A percentile compares a stretch with the other conserved stretches of the same genome.
phyloP scores from a whole-genome alignment of 2,888 invertebrate genomes.

The Thysanoteuthis rhombus region DNA sequence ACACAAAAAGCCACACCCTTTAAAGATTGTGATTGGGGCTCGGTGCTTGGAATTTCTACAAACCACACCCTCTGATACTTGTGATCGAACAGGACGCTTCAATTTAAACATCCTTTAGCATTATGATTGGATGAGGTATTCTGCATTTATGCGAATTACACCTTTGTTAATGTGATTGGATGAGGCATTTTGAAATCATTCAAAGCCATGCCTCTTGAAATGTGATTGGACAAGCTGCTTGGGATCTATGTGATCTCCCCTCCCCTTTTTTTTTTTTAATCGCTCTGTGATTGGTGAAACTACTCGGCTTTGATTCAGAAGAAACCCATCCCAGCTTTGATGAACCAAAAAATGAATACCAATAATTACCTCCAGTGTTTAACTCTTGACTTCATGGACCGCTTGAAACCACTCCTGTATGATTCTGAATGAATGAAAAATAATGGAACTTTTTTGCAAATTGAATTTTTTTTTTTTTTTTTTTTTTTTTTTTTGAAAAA shows the following conservation, averaged over 20 bases:
- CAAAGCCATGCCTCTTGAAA: not conserved
- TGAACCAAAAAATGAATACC: not conserved
- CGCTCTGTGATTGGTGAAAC: not conserved
- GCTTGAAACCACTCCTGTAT: no score
- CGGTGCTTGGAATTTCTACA: not conserved
- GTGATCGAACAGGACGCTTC: not conserved
- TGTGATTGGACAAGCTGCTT: not conserved
- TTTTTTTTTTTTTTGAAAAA: no score
- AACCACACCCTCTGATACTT: not conserved
- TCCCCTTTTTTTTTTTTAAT: not conserved
- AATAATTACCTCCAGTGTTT: not conserved
- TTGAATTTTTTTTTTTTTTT: no score
- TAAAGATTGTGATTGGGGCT: not conserved
- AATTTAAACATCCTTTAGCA: not conserved
- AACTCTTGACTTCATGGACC: no score
- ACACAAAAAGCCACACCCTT: not conserved
- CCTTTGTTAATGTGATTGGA: not conserved
- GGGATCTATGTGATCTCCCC: no score
- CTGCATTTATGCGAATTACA: not conserved
- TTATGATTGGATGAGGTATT: not conserved
- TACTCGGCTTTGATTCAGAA: not conserved
- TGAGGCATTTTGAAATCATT: not conserved
- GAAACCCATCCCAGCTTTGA: not conserved
- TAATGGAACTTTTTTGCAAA: no score
- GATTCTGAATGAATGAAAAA: no score